Conservation (phyloP, 2,113 vertebrate species). For the Nymphicus hollandicus region DNA sequence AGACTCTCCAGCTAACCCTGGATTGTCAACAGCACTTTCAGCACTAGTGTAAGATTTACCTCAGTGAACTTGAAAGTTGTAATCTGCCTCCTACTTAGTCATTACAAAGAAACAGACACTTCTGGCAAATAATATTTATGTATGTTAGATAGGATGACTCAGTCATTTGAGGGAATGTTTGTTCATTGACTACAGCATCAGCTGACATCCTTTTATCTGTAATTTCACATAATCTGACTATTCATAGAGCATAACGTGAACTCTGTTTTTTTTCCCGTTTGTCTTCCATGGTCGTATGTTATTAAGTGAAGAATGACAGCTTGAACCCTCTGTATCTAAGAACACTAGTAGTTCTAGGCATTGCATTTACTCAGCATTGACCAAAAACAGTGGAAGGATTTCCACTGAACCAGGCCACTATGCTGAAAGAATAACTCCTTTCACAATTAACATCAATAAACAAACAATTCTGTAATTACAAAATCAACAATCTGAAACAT, state of each 20-base stretch:
- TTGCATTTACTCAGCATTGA: not conserved
- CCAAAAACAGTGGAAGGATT: not conserved
- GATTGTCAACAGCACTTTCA: not conserved
- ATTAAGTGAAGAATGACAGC: not conserved
- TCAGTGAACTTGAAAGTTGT: not conserved
- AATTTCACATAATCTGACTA: not conserved
- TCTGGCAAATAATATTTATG: not conserved
- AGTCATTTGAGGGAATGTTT: not conserved
- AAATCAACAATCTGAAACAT: not conserved
- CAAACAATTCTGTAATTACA: not conserved
- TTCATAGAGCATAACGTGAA: not conserved
- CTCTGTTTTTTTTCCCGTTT: not conserved
- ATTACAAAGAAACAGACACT: not conserved
- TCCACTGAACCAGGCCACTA: not conserved
- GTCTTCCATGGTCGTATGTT: not conserved
- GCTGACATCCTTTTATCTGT: not conserved
- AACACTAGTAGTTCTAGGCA: not conserved
- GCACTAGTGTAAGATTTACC: not conserved
- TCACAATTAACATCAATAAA: not conserved
- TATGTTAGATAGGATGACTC: not conserved
- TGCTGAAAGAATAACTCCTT: not conserved
- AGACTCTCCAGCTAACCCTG: not conserved
- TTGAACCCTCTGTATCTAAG: not conserved
- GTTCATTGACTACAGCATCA: not conserved
- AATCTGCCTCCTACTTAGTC: not conserved